Conservation (phyloP, 2,888 invertebrate genomes). For the Trissolcus brochymenae region DNA sequence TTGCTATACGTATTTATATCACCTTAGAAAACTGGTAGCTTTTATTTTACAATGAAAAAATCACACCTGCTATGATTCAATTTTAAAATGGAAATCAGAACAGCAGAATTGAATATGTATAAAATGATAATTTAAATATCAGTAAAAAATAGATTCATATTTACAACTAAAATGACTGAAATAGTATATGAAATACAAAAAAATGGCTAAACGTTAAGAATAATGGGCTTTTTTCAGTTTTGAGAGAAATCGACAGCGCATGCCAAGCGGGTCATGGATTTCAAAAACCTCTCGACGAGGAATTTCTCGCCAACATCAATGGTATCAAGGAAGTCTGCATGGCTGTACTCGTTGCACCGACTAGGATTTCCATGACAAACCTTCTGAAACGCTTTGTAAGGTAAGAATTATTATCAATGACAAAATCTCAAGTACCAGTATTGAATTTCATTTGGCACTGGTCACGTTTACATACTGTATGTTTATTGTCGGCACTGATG, state of each 20-base stretch:
- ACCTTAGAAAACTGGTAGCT: no score
- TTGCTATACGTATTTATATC: no score
- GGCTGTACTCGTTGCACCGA: slow-evolving; percentile 63
- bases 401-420: slow-evolving; percentile 21
- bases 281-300: slow-evolving; percentile 12
- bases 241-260: background rate
- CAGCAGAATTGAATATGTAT: no score
- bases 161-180: no score
- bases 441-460: slow-evolving; percentile 36
- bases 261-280: slow-evolving; percentile 3
- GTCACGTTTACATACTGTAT: slow-evolving; percentile 14
- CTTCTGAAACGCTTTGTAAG: slow-evolving; percentile 69
- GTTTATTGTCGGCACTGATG: slow-evolving; percentile 7
- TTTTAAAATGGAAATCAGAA: no score
- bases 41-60: no score
- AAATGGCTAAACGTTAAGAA: no score
- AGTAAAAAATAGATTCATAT: no score
- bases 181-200: no score
- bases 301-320: slow-evolving; percentile 16
- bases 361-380: slow-evolving; percentile 67
- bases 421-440: slow-evolving; percentile 25
- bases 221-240: slow-evolving; percentile 5
- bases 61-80: no score
- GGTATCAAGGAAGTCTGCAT: slow-evolving; percentile 63
- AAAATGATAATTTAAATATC: no score